These are phyloP conservation scores for Lepus timidus DNA, from an alignment of 2,113 vertebrate genomes.

Conservation along the genomic window DNA sequence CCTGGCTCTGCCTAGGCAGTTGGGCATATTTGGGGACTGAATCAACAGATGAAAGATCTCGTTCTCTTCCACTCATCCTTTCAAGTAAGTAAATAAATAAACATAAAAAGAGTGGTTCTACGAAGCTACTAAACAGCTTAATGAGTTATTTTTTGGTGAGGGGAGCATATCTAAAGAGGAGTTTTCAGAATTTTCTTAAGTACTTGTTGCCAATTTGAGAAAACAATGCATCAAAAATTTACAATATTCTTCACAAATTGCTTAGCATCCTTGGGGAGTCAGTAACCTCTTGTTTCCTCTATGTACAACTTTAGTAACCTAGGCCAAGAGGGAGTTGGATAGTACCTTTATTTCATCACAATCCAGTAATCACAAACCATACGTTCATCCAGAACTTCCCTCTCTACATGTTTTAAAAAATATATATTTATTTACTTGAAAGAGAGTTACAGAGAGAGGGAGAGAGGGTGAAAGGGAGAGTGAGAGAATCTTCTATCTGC, in stretches of 20 bases:
- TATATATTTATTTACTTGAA: too few species aligned
- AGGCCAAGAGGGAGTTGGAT: background rate
- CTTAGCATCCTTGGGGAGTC: background rate
- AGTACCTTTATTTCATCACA: background rate
- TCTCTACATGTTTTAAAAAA: background rate
- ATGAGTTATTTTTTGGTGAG: background rate
- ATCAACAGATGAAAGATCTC: too few species aligned
- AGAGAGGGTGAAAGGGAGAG: too few species aligned
- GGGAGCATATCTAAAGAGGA: background rate
- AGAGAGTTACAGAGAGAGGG: too few species aligned
- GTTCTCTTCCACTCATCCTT: too few species aligned
- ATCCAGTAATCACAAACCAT: background rate
- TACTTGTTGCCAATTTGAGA: background rate
- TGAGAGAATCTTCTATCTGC: too few species aligned
- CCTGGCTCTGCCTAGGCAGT: too few species aligned
- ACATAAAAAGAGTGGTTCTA: too few species aligned
- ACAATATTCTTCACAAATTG: background rate
- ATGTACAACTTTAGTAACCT: background rate
- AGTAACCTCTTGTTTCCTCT: background rate
- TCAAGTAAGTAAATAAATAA: too few species aligned
- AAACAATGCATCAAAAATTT: background rate
- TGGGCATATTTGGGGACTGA: too few species aligned
- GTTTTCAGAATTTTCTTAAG: conserved; percentile 5
- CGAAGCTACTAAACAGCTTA: background rate
- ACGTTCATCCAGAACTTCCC: background rate